Conservation (phyloP, 2,888 invertebrate species). For the Glaucopsyche alexis region DNA sequence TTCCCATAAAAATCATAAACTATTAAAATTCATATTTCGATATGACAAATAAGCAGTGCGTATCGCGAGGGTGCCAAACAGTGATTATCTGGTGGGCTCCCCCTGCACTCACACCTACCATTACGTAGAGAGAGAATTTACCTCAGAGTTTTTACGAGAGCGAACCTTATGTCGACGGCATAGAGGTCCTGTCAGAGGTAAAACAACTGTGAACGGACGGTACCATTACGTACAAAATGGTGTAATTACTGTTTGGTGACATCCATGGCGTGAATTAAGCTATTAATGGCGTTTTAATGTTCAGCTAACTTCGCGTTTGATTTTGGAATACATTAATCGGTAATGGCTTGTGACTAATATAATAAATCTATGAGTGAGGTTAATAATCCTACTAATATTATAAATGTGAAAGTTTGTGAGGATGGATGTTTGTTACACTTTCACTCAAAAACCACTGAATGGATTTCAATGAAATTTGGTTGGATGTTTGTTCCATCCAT, state of each 20-base stretch:
- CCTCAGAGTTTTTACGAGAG: neutral
- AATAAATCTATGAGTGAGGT: conserved; percentile 1
- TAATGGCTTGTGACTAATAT: conserved; percentile 30
- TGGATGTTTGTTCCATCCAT: too few relatives aligned
- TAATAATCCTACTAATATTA: too few relatives aligned
- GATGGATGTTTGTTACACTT: too few relatives aligned
- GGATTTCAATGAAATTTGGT: too few relatives aligned
- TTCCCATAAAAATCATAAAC: neutral
- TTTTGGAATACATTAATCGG: conserved; percentile 16
- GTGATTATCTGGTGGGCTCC: conserved; percentile 41
- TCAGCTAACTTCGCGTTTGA: conserved; percentile 2
- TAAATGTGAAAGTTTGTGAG: too few relatives aligned
- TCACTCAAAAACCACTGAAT: too few relatives aligned
- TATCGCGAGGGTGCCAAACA: conserved; percentile 39
- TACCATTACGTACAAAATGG: conserved; percentile 69
- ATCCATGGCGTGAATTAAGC: conserved; percentile 19
- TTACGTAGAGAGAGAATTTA: neutral
- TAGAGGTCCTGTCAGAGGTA: too few relatives aligned
- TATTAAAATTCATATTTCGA: conserved; percentile 16
- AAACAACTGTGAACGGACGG: neutral
- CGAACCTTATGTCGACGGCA: neutral
- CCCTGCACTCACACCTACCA: conserved; percentile 40
- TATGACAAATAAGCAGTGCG: conserved; percentile 15
- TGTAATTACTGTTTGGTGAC: conserved; percentile 60
- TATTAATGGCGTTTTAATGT: conserved; percentile 23